phyloP scores from a whole-genome alignment of 2,888 invertebrate species.

The Orthosia gothica region DNA sequence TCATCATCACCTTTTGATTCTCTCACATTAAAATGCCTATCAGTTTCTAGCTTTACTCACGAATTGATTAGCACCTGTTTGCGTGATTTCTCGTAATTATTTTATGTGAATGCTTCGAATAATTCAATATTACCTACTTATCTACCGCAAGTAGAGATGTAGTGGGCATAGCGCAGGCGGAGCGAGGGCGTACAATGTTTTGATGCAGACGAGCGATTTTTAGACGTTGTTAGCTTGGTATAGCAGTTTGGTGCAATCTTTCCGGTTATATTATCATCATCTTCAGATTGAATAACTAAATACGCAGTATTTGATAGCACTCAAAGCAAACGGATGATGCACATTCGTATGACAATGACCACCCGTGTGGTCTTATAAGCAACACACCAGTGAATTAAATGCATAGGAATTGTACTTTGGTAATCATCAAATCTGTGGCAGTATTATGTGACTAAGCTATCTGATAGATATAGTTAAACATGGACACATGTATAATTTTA shows the following conservation, averaged over 20 bases:
- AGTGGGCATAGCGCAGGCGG: slow-evolving; percentile 25
- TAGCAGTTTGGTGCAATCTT: not conserved
- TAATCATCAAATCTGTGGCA: too few relatives aligned
- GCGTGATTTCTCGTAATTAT: slow-evolving; percentile 1
- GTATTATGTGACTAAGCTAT: too few relatives aligned
- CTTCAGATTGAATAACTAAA: not conserved
- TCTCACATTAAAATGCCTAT: not conserved
- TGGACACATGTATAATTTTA: too few relatives aligned
- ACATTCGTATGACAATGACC: too few relatives aligned
- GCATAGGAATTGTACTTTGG: too few relatives aligned
- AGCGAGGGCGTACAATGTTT: not conserved
- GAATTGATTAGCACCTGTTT: not conserved
- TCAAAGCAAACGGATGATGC: too few relatives aligned
- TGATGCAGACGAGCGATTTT: slow-evolving; percentile 8
- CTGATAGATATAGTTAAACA: too few relatives aligned
- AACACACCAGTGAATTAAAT: too few relatives aligned
- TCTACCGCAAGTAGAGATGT: not conserved
- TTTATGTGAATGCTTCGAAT: not conserved
- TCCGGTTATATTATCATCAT: too few relatives aligned
- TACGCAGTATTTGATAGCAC: not conserved
- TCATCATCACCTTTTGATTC: not conserved
- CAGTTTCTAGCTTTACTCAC: not conserved
- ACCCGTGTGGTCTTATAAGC: too few relatives aligned
- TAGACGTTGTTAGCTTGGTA: not conserved
- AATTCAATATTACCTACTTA: not conserved